A percentile compares a stretch with the other conserved stretches of the same genome.
Conservation (phyloP, 1,140 invertebrate species). For the Callitettix versicolor region DNA sequence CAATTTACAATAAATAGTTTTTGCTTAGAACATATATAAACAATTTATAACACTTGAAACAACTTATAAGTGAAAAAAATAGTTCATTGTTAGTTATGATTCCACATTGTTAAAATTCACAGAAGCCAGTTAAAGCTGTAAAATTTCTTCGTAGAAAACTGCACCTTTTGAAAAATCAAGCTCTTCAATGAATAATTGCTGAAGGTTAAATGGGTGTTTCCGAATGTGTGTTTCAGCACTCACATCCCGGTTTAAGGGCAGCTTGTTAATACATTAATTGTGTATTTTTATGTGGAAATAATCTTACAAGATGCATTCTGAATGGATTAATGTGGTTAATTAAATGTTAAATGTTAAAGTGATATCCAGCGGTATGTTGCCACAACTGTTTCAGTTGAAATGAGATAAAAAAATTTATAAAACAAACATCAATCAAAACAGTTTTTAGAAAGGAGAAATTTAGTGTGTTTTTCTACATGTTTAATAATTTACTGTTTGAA, state of each 20-base stretch:
- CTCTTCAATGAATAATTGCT: conserved; percentile 17
- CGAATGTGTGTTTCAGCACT: conserved; percentile 4
- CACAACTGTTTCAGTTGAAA: background rate
- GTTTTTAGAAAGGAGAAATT: no score
- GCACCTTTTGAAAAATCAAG: conserved; percentile 26
- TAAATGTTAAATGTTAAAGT: conserved; percentile 14
- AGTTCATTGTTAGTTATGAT: background rate
- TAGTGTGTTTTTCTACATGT: no score
- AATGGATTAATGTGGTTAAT: conserved; percentile 16
- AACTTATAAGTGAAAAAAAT: background rate
- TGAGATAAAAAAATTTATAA: no score
- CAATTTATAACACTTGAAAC: no score
- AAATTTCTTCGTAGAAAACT: conserved; percentile 28
- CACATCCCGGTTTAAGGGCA: conserved; percentile 8
- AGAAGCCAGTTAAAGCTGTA: conserved; percentile 10
- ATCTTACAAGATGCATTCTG: conserved; percentile 7
- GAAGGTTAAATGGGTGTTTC: background rate
- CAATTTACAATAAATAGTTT: no score
- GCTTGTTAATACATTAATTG: conserved; percentile 9
- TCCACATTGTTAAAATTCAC: conserved; percentile 4
- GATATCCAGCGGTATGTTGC: conserved; percentile 10
- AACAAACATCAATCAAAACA: no score
- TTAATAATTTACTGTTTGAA: no score
- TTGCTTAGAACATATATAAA: no score
- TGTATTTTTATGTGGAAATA: conserved; percentile 9